Evolutionary conservation across 2,113 vertebrate genomes (phyloP).

Genomic region (Nothoprocta perdicaria): DNA sequence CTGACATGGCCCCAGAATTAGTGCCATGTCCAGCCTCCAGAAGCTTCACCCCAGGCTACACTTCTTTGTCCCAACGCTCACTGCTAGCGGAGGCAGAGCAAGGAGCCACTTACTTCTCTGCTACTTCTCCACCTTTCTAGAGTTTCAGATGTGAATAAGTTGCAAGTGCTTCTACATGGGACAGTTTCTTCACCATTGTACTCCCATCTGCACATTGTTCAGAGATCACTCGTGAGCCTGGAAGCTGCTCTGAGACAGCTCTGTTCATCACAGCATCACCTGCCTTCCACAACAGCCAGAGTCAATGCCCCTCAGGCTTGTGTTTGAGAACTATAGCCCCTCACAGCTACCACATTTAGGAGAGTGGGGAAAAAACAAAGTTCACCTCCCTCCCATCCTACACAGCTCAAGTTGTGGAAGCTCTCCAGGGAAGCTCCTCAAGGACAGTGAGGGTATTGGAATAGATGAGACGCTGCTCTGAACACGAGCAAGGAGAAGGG

Average conservation of each 20-base stretch:
- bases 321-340: not conserved
- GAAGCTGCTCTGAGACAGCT: not conserved
- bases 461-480: not conserved
- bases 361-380: not conserved
- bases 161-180: not conserved
- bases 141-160: not conserved
- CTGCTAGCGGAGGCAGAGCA: not conserved
- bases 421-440: not conserved
- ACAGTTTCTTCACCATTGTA: rapidly evolving
- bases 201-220: rapidly evolving
- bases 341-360: rapidly evolving
- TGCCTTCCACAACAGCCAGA: not conserved
- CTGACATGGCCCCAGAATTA: too few relatives aligned
- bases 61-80: not conserved
- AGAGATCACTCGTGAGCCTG: not conserved
- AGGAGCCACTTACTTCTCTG: not conserved
- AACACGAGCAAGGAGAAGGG: rapidly evolving
- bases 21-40: too few relatives aligned
- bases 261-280: not conserved
- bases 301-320: rapidly evolving
- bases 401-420: not conserved
- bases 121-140: not conserved
- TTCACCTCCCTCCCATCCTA: not conserved
- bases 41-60: not conserved
- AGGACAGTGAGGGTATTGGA: not conserved